Evolutionary conservation across 2,888 invertebrate species (phyloP).

Genomic region (Alcis repandata): DNA sequence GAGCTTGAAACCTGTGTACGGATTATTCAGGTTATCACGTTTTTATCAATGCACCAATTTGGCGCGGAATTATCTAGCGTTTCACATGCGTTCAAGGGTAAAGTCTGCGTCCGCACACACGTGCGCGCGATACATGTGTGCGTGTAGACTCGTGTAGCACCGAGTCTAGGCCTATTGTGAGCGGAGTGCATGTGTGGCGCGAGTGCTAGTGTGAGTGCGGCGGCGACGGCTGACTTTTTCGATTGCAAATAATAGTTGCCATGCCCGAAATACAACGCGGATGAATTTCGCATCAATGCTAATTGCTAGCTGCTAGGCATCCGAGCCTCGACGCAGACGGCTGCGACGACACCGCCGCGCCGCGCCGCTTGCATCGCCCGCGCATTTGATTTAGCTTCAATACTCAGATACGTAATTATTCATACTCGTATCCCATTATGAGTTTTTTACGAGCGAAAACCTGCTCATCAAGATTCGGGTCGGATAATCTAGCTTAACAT

Average conservation of each 20-base stretch:
- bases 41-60: constrained; percentile 84
- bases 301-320: constrained; percentile 66
- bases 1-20: constrained; percentile 59
- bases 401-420: constrained; percentile 31
- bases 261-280: constrained; percentile 83
- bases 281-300: constrained; percentile 77
- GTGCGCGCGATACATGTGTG: constrained; percentile 60
- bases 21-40: constrained; percentile 77
- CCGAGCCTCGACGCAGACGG: constrained; percentile 56
- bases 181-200: constrained; percentile 64
- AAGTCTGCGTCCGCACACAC: constrained; percentile 78
- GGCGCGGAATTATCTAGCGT: constrained; percentile 75
- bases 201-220: constrained; percentile 67
- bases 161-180: constrained; percentile 75
- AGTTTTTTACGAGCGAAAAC: constrained; percentile 40
- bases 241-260: constrained; percentile 81
- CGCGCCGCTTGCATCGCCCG: constrained; percentile 43
- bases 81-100: constrained; percentile 83
- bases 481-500: constrained; percentile 36
- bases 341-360: constrained; percentile 46
- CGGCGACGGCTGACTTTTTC: constrained; percentile 77
- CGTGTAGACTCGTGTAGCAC: constrained; percentile 60
- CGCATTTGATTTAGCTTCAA: constrained; percentile 40
- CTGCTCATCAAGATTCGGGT: constrained; percentile 42
- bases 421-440: constrained; percentile 41